Base-by-base conservation (phyloP, 2,888 invertebrate genomes). In the Slavum lentiscoides region DNA sequence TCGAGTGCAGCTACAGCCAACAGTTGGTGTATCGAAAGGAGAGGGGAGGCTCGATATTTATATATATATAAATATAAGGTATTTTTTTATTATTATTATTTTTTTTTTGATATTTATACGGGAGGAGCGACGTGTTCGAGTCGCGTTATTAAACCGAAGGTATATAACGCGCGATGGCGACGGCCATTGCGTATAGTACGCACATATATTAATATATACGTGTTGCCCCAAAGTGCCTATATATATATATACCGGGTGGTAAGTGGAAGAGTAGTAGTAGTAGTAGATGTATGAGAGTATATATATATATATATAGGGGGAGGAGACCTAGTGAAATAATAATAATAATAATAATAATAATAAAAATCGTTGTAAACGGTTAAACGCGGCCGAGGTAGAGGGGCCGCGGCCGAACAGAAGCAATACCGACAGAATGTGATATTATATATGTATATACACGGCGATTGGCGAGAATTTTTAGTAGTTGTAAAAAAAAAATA, bases 381-480 rank as follows among this genome's bases (percentile, higher is more conserved):
- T 64, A 64, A n/a, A 62, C 55, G 53, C 49, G 21, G 30, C 2
- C 43, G 43, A 23, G n/a, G 0, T 5, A 37, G 37, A 30, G 58
- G 23, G 30, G 74, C n/a, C 62, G 53, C 49, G 53, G 62, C 49
- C 19, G 74, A 74, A 74, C 74, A 30, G 74, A 66, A 74, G 74
- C 74, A 39, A 30, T 30, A 19, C 74, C 74, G 39, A 74, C 74
- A 39, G 55, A 67, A 49, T 3, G 49, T 43, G 7, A 43, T 43
- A 43, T 43, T 11, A 11, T 43, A 43, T 43, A 13, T 13, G 19
- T 39, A 23, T 58, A 66, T 17, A 74, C 39, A 39, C n/a, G 66
- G 58, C 66, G 74, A 74, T 74, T 74, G 74, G 74, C 74, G 74
- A 74, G 74, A 74, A 74, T 66, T 66, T 39, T 74, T 66, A 58